Conservation (phyloP, 2,113 vertebrate species). For the Litocranius walleri region DNA sequence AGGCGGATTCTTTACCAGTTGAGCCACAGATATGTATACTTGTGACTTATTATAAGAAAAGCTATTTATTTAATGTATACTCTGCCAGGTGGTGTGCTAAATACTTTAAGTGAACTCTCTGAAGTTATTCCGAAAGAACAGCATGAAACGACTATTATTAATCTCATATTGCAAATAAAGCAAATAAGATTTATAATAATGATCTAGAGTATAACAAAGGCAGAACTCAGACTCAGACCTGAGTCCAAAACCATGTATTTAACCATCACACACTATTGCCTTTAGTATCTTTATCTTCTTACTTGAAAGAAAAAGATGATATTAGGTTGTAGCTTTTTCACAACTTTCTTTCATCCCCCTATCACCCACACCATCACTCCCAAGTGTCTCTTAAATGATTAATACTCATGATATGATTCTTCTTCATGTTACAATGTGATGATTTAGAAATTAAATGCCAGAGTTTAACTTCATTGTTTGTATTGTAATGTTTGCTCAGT, state of each 20-base stretch:
- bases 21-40: background rate
- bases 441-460: background rate
- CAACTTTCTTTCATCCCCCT: background rate
- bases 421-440: background rate
- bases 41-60: background rate
- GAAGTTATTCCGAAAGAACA: background rate
- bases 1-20: background rate
- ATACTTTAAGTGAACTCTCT: background rate
- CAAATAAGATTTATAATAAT: background rate
- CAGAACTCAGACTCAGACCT: background rate
- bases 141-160: background rate
- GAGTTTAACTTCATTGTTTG: background rate
- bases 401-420: background rate
- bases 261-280: fast-evolving
- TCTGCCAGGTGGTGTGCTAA: background rate
- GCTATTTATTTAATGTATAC: background rate
- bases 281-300: background rate
- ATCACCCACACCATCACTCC: background rate
- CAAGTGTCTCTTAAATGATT: background rate
- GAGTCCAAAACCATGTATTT: background rate
- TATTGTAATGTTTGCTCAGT: background rate
- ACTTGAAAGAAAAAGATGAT: background rate
- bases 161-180: background rate
- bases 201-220: background rate
- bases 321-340: background rate